These are phyloP conservation scores for Xestoiulus laeticollis DNA, from an alignment of 2,888 invertebrate genomes.

Conservation along the genomic window DNA sequence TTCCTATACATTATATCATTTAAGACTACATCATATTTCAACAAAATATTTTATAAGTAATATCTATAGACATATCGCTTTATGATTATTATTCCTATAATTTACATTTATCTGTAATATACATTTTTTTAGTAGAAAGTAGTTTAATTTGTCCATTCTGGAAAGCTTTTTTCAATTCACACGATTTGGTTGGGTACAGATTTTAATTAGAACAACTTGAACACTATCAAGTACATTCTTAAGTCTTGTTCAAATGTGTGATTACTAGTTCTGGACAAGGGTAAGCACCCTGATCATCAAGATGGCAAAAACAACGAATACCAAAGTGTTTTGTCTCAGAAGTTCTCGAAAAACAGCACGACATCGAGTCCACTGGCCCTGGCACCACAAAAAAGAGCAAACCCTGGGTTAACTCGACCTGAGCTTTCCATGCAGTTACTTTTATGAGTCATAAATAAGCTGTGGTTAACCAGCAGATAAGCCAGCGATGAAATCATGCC, in stretches of 20 bases:
- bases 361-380: slow-evolving; percentile 13
- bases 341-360: neutral
- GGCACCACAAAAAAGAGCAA: neutral
- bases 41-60: too few species aligned
- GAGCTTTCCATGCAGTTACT: neutral
- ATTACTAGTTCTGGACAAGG: neutral
- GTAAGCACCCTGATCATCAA: neutral
- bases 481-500: neutral
- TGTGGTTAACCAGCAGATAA: neutral
- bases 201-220: neutral
- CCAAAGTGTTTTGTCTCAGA: neutral
- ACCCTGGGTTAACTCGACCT: neutral
- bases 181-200: too few species aligned
- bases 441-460: slow-evolving; percentile 6
- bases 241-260: neutral
- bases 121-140: too few species aligned
- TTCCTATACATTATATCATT: too few species aligned
- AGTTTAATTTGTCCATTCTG: too few species aligned
- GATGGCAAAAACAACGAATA: neutral
- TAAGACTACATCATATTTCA: too few species aligned
- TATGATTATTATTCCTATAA: too few species aligned
- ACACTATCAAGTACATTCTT: too few species aligned
- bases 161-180: too few species aligned
- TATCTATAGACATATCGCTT: too few species aligned
- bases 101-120: too few species aligned